phyloP scores from a whole-genome alignment of 2,888 invertebrate species.

The Cataglyphis albicans region DNA sequence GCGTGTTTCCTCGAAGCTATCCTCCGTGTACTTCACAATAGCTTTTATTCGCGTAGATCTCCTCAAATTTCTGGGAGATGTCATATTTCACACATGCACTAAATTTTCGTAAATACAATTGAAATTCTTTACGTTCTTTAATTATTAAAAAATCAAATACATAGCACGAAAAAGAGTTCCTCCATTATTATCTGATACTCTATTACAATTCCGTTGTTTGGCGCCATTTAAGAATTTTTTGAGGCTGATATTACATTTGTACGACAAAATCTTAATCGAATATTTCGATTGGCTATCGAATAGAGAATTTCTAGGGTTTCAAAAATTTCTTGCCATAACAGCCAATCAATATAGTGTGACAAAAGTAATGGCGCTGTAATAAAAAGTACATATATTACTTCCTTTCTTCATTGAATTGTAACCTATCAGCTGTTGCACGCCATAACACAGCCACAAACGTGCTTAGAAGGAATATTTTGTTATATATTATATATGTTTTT shows the following conservation, averaged over 20 bases:
- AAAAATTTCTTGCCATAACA: background rate
- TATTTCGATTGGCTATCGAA: background rate
- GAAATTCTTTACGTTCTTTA: background rate
- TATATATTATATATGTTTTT: background rate
- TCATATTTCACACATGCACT: slow-evolving; percentile 46
- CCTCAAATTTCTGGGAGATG: slow-evolving; percentile 58
- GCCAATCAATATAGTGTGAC: background rate
- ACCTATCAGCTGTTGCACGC: background rate
- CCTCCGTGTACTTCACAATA: slow-evolving; percentile 31
- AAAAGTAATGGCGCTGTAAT: background rate
- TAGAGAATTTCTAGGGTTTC: background rate
- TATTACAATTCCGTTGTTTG: background rate
- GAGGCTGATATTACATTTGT: background rate
- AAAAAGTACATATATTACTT: background rate
- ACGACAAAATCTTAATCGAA: background rate
- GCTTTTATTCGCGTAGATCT: slow-evolving; percentile 66
- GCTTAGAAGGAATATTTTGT: background rate
- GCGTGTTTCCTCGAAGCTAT: background rate
- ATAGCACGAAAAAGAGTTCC: background rate
- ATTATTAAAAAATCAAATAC: background rate
- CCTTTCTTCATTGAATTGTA: too few species aligned
- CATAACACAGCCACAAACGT: background rate
- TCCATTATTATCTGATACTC: background rate
- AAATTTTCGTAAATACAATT: background rate
- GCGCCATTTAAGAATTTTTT: slow-evolving; percentile 1